Base-by-base conservation (phyloP, 2,797 vertebrate species). In the Mormyrops attenuatus region DNA sequence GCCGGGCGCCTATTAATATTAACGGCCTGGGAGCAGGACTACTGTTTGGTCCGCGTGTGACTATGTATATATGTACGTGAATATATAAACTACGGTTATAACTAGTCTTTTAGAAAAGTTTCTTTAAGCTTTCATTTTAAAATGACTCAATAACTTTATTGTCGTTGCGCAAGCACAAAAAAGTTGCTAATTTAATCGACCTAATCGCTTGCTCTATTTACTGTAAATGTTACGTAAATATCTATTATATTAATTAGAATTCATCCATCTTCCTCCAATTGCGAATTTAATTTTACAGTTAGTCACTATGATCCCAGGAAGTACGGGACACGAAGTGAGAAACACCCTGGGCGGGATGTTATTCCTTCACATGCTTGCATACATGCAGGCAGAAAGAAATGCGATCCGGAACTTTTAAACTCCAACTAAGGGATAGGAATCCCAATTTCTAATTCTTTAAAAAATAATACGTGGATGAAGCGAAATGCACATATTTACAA, bases 1-100 rank as follows among this genome's bases (percentile, higher is more conserved):
- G 95, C 95, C 94, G 96, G 94, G 94, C 94, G 93, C 94, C 96
- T 95, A 97, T 97, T 95, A 96, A 97, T 97, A 97, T 97, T 96
- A 96, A 80, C 97, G 95, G 93, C 13, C 95, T 92, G 96, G 96
- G 96, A 94, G 96, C 96, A 96, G 96, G 88, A 93, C 94, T 66
- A 0, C 22, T 95, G 93, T 96, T 41, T 22, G 80, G 38, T 47
- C 9, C 41, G 80, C 17, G 49, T 44, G 80, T 49, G 38, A 9
- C 15, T 26, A 8, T 63, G 22, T 69, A 69, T 69, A 15, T 69
- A 69, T 69, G 9, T 5, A 69, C 34, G 26, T 66, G 26, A 1
- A 66, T 34, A 69, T 34, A 69, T 69, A 69, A 30, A 15, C 63
- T 34, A 15, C 34, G 63, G 3, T 34, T 69, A 34, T 69, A 34